Conservation (phyloP, 2,888 invertebrate species). For the Fragum sueziense region DNA sequence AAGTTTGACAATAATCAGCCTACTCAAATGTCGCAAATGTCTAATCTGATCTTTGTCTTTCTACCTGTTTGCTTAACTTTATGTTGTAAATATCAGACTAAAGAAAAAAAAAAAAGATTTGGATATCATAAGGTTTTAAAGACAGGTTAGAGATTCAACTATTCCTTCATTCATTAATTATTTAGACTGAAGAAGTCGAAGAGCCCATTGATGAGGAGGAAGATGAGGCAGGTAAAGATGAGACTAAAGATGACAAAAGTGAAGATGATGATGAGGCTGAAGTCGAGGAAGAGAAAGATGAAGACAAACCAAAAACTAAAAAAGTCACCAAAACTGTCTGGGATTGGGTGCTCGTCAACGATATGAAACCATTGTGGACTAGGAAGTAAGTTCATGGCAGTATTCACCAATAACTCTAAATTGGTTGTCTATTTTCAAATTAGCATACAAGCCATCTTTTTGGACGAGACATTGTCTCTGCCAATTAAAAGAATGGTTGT, state of each 20-base stretch:
- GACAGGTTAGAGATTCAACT: no score
- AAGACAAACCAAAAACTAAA: slow-evolving; percentile 89
- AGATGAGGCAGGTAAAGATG: slow-evolving; percentile 76
- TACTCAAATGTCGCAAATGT: no score
- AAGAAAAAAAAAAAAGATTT: no score
- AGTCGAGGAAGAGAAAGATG: slow-evolving; percentile 88
- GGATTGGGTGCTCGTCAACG: slow-evolving; percentile 99
- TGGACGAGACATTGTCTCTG: neutral
- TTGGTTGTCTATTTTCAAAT: neutral
- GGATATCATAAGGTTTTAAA: no score
- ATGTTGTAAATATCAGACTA: no score
- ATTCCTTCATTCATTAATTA: neutral
- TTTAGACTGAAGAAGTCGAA: slow-evolving; percentile 88
- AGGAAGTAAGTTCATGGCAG: slow-evolving; percentile 89
- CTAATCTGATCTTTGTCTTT: no score
- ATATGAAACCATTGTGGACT: slow-evolving; percentile 99
- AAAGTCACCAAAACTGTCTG: slow-evolving; percentile 96
- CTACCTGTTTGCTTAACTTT: no score
- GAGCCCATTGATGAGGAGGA: slow-evolving; percentile 86
- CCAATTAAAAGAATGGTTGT: neutral
- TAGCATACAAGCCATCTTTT: neutral
- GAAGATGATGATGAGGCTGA: slow-evolving; percentile 81
- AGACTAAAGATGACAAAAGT: slow-evolving; percentile 73
- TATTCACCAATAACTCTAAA: no score
- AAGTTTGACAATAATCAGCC: no score